Evolutionary conservation across 2,888 invertebrate genomes (phyloP), one percentile per base, ranked within the genome.

Genomic region (Pandemis heparana): DNA sequence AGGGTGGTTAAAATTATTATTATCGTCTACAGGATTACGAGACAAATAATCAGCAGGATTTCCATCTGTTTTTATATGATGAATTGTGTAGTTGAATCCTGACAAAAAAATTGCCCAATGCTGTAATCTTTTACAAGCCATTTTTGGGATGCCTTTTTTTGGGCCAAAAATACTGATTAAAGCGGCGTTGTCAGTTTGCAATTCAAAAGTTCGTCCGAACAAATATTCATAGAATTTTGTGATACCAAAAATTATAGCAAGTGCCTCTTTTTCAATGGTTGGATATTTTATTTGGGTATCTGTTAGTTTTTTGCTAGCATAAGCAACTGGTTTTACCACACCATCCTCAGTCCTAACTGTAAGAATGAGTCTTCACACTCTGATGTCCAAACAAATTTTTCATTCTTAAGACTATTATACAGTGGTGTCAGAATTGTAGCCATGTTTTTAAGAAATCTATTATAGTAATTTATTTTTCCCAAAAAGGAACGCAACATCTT

Each of bases 161-260:
- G 46, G 60, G 10, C 43, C 60, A 51, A 41, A 75, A 23, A 59
- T 74, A 23, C 23, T 61, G 39, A 7, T 75, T 75, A 79, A 41
- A 70, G 70, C 16, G 70, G 46, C 76, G 77, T 77, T 66, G 75
- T 72, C 16, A 7, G 10, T 75, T 67, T 16, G 76, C 61, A n/a
- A 72, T 59, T 23, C 67, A 41, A 68, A 72, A 71, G 5, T 67
- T 53, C 51, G 14, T 56, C 32, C 43, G 75, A 68, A 10, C 61
- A 75, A 48, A 60, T 75, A 59, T 75, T 76, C 77, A 7, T 76
- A 75, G 43, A 76, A 75, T 66, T 77, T 77, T 6, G 60, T 68
- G 0, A 77, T 38, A 0, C 78, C 77, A 75, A 75, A 77, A 62
- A 78, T 75, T n/a, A 78, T 78, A 6, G 77, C 74, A 39, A 62